These are phyloP conservation scores for Distichodus sexfasciatus DNA, from an alignment of 2,797 vertebrate species.

Conservation along the genomic window DNA sequence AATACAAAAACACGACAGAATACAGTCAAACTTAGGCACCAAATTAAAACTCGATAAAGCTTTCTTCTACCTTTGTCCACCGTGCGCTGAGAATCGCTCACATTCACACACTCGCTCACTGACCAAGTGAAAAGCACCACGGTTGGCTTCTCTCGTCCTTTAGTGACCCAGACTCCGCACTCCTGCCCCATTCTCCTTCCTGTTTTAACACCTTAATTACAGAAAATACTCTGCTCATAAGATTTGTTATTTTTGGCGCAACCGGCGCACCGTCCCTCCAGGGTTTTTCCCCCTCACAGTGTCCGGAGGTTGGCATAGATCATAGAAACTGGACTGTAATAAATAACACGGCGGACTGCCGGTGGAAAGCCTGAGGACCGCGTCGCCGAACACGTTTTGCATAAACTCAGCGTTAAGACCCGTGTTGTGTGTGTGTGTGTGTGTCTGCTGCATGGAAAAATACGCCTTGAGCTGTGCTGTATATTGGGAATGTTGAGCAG, in stretches of 20 bases:
- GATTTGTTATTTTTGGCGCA: slow-evolving; percentile 34
- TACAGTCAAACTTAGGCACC: slow-evolving; percentile 70
- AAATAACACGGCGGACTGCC: slow-evolving; percentile 34
- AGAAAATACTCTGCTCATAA: neutral
- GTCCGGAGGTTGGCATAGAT: slow-evolving; percentile 69
- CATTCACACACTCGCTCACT: neutral
- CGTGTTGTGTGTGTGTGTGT: slow-evolving; percentile 47
- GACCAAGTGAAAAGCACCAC: slow-evolving; percentile 46
- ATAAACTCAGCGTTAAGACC: slow-evolving; percentile 47
- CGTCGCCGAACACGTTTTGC: slow-evolving; percentile 39
- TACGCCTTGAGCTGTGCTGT: slow-evolving; percentile 54
- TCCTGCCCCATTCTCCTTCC: neutral
- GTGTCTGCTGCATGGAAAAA: slow-evolving; percentile 26
- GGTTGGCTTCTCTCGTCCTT: slow-evolving; percentile 46
- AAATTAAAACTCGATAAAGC: slow-evolving; percentile 73
- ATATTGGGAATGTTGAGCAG: slow-evolving; percentile 32
- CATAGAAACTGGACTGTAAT: slow-evolving; percentile 35
- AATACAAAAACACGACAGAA: slow-evolving; percentile 49
- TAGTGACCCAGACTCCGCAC: slow-evolving; percentile 55
- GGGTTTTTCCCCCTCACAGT: slow-evolving; percentile 70
- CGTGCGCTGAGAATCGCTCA: slow-evolving; percentile 49
- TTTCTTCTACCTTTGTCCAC: slow-evolving; percentile 64
- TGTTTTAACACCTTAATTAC: neutral
- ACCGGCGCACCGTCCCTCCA: slow-evolving; percentile 37
- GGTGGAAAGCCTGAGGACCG: slow-evolving; percentile 43